Percentiles rank a stretch among this genome's conserved stretches.
Conservation (phyloP, 1,140 invertebrate species). For the Drosophila lowei region DNA sequence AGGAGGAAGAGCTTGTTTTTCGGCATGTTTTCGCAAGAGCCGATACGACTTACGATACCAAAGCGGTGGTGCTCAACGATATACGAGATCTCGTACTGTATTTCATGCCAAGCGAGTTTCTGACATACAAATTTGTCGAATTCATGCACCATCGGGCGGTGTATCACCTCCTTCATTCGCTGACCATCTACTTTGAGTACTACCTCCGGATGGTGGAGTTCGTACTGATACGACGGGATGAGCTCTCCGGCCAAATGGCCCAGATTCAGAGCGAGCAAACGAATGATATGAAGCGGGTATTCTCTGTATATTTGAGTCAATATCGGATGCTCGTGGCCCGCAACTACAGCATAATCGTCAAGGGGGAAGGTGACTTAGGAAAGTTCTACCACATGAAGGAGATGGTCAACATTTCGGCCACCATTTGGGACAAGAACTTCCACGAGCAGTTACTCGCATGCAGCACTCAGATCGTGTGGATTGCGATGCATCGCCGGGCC, state of each 20-base stretch:
- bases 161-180: conserved; percentile 53
- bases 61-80: conserved; percentile 59
- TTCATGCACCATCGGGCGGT: conserved; percentile 63
- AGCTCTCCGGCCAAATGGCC: conserved; percentile 43
- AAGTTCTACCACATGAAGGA: conserved; percentile 68
- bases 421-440: conserved; percentile 61
- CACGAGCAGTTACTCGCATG: conserved; percentile 69
- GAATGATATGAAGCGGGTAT: conserved; percentile 61
- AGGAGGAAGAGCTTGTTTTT: conserved; percentile 73
- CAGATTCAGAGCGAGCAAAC: conserved; percentile 72
- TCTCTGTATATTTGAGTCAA: conserved; percentile 65
- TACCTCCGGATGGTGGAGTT: conserved; percentile 73
- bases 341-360: conserved; percentile 68
- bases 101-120: conserved; percentile 58
- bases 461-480: conserved; percentile 69
- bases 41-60: conserved; percentile 44
- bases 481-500: conserved; percentile 65
- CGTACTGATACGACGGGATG: conserved; percentile 72
- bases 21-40: conserved; percentile 56
- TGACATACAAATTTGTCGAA: conserved; percentile 49
- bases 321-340: conserved; percentile 74
- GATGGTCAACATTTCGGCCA: conserved; percentile 55
- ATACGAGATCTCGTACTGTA: conserved; percentile 71
- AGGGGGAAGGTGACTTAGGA: conserved; percentile 50
- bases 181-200: conserved; percentile 79